These are phyloP conservation scores for Tachina lurida DNA, from an alignment of 2,888 invertebrate genomes.

Conservation along the genomic window DNA sequence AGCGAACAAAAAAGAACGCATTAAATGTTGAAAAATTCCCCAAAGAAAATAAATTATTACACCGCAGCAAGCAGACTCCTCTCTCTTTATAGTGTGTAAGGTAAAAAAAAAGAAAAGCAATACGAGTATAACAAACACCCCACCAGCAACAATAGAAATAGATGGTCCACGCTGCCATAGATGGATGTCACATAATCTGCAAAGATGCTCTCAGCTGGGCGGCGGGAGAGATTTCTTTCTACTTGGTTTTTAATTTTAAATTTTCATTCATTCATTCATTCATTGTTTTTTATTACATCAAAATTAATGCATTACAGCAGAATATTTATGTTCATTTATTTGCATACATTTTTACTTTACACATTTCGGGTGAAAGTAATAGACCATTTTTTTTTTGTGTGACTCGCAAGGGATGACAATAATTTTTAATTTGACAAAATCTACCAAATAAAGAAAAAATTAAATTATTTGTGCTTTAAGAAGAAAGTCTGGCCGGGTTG, in stretches of 20 bases:
- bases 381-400: not conserved
- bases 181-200: conserved; percentile 39
- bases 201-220: conserved; percentile 17
- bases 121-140: not conserved
- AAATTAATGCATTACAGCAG: conserved; percentile 62
- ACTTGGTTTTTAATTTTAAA: conserved; percentile 35
- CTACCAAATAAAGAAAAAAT: not conserved
- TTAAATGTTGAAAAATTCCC: conserved; percentile 69
- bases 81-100: not conserved
- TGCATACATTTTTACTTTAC: not conserved
- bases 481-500: not conserved
- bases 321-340: conserved; percentile 61
- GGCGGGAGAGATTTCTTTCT: conserved; percentile 51
- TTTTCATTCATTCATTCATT: conserved; percentile 58
- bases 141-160: not conserved
- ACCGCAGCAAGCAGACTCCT: conserved; percentile 19
- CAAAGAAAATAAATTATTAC: conserved; percentile 72
- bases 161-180: conserved; percentile 4
- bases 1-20: conserved; percentile 57
- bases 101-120: not conserved
- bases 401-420: conserved; percentile 40
- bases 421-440: conserved; percentile 4
- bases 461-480: not conserved
- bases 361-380: conserved; percentile 46
- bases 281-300: conserved; percentile 50